These are phyloP conservation scores for Lycopodina hypogea DNA, from an alignment of 37 sponge, comb jelly and placozoan genomes.

Conservation along the genomic window DNA sequence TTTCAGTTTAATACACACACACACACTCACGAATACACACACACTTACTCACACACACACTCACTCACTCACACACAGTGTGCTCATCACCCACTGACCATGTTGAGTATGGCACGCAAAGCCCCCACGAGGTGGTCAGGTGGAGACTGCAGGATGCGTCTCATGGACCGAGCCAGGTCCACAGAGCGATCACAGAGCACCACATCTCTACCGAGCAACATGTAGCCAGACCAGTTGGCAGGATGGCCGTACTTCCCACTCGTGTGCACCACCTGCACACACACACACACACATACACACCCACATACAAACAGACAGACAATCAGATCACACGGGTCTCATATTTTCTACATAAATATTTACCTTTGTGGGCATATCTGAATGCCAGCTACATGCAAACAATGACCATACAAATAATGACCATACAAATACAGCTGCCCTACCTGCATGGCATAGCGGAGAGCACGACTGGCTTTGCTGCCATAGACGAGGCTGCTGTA, in stretches of 20 bases:
- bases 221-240: slow-evolving; percentile 86
- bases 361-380: too few species aligned
- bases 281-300: too few species aligned
- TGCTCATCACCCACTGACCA: too few species aligned
- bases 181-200: slow-evolving; percentile 61
- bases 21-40: too few species aligned
- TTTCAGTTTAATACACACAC: too few species aligned
- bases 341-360: too few species aligned
- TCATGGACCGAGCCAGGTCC: slow-evolving; percentile 47
- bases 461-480: slow-evolving; percentile 70
- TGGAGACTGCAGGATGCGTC: slow-evolving; percentile 63
- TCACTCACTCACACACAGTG: too few species aligned
- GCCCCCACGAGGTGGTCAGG: slow-evolving; percentile 67
- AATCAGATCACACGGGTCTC: neutral
- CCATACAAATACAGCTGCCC: slow-evolving; percentile 18
- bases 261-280: slow-evolving; percentile 52
- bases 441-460: slow-evolving; percentile 86
- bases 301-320: neutral
- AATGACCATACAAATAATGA: neutral
- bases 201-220: slow-evolving; percentile 81
- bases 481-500: slow-evolving; percentile 81
- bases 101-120: slow-evolving; percentile 52
- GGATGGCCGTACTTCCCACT: slow-evolving; percentile 76
- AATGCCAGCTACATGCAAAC: too few species aligned
- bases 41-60: too few species aligned